phyloP scores from a whole-genome alignment of 2,888 invertebrate species.

The Antitype chi region DNA sequence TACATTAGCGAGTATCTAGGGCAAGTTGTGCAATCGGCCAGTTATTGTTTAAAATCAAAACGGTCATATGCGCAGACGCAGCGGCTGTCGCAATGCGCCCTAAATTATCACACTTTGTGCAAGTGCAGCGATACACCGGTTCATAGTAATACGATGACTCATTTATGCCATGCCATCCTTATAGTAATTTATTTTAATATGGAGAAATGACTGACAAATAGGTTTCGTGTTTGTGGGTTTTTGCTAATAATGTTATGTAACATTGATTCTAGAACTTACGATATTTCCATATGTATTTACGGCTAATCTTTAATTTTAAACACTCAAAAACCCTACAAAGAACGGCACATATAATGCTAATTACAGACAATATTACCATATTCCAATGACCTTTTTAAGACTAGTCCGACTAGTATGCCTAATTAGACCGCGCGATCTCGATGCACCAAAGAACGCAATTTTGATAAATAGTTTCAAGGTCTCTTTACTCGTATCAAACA shows the following conservation, averaged over 20 bases:
- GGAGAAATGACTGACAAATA: background rate
- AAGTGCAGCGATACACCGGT: slow-evolving; percentile 46
- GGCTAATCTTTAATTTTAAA: background rate
- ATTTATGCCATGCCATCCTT: slow-evolving; percentile 41
- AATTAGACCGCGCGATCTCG: slow-evolving; percentile 49
- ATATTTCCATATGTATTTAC: background rate
- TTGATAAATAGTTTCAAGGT: slow-evolving; percentile 52
- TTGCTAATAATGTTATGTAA: background rate
- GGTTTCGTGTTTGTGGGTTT: background rate
- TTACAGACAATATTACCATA: slow-evolving; percentile 39
- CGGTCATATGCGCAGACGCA: slow-evolving; percentile 66
- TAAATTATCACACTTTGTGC: slow-evolving; percentile 61
- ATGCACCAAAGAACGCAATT: slow-evolving; percentile 51
- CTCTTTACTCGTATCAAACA: slow-evolving; percentile 24
- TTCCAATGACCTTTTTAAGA: slow-evolving; percentile 54
- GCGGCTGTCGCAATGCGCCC: slow-evolving; percentile 68
- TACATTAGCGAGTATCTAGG: slow-evolving; percentile 66
- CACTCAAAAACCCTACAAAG: background rate
- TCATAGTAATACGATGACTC: slow-evolving; percentile 45
- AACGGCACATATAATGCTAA: slow-evolving; percentile 27
- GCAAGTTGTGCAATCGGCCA: slow-evolving; percentile 67
- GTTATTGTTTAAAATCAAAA: slow-evolving; percentile 70
- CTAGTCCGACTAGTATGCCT: slow-evolving; percentile 25
- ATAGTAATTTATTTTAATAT: background rate
- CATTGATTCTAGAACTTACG: background rate